These are phyloP conservation scores for Aegotheles bennettii DNA, from an alignment of 2,113 vertebrate genomes.

Conservation along the genomic window DNA sequence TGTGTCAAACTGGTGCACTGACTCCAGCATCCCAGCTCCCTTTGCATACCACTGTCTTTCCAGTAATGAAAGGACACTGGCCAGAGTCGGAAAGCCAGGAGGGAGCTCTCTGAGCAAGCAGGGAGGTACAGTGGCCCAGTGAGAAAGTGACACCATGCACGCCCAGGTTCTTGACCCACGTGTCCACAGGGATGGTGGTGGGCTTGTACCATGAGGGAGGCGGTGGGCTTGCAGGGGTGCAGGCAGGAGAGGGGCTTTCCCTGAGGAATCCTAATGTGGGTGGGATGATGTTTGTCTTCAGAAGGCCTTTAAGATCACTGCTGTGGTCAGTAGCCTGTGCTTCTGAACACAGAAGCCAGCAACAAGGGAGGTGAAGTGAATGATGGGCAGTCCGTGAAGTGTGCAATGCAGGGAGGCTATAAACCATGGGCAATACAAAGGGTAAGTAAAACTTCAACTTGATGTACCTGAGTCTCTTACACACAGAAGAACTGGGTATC, in stretches of 20 bases:
- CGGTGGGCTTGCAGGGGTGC: neutral
- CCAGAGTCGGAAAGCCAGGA: accelerated
- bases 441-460: neutral
- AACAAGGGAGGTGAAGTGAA: neutral
- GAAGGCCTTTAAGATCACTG: neutral
- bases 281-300: neutral
- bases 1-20: neutral
- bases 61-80: neutral
- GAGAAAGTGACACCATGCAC: neutral
- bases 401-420: neutral
- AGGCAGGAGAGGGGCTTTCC: neutral
- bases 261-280: neutral
- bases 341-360: neutral
- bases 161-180: accelerated
- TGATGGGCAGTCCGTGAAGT: neutral
- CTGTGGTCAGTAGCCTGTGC: neutral
- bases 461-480: neutral
- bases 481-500: neutral
- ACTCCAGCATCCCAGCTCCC: neutral
- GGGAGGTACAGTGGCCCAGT: accelerated
- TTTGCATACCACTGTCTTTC: neutral
- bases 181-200: neutral
- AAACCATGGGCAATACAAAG: neutral
- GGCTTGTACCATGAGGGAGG: neutral
- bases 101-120: neutral